Conservation (phyloP, 2,888 invertebrate genomes). For the Coenonympha arcania region DNA sequence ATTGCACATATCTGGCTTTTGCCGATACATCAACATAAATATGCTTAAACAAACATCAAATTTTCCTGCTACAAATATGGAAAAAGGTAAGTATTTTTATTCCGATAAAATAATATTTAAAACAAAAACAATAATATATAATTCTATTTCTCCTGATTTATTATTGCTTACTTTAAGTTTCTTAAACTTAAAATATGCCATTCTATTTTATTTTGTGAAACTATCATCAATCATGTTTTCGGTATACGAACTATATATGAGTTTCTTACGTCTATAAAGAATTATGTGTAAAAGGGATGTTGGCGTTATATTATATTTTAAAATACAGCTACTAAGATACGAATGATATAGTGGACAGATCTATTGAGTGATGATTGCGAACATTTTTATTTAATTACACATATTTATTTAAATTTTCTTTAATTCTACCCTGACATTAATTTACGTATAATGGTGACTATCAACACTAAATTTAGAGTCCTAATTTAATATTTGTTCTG, state of each 20-base stretch:
- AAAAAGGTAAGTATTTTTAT: not conserved
- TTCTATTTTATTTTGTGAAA: too few relatives aligned
- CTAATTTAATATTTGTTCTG: constrained; percentile 59
- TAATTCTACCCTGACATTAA: constrained; percentile 86
- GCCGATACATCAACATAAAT: constrained; percentile 29
- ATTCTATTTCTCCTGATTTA: not conserved
- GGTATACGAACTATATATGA: constrained; percentile 5
- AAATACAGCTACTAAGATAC: constrained; percentile 36
- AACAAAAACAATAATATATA: not conserved
- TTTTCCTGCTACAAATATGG: not conserved
- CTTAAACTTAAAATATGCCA: not conserved
- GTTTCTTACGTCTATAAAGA: constrained; percentile 38
- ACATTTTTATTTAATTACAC: constrained; percentile 55
- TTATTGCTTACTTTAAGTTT: not conserved
- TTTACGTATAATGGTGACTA: constrained; percentile 89
- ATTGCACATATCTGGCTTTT: constrained; percentile 45
- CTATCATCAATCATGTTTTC: too few relatives aligned
- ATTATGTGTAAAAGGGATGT: constrained; percentile 57
- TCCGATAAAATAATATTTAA: not conserved
- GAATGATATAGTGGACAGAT: constrained; percentile 62
- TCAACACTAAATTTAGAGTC: constrained; percentile 61
- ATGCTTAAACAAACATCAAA: not conserved
- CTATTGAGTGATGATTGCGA: constrained; percentile 57
- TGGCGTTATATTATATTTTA: constrained; percentile 42
- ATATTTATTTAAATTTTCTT: constrained; percentile 52